Evolutionary conservation across 2,888 invertebrate species (phyloP), one percentile per base, ranked within the genome.

Genomic region (Ophion ellenae): DNA sequence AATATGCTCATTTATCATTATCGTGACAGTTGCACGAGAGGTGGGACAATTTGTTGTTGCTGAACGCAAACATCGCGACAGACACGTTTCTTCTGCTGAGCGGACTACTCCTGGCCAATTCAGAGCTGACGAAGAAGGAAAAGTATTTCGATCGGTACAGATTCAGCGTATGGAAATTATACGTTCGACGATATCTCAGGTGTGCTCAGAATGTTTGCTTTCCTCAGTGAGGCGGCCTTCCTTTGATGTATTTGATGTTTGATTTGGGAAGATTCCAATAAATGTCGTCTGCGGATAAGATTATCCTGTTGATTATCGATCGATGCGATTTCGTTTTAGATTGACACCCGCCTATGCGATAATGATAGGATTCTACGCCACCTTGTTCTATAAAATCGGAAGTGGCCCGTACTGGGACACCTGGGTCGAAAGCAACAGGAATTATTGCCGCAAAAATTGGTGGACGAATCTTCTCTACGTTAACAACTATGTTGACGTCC

Each of bases 301-400:
- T 14, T 64, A 9, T 64, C 32, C 2, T 64, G 40, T 66, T 17
- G 4, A 28, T 61, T 61, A 61, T 61, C 61, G 61, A 61, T 61
- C 24, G 17, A 64, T 70, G 53, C 20, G 53, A 57, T 64, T 53
- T 82, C 90, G 88, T 94, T 94, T 70, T 91, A 97, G 97, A 89
- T 94, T 97, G 84, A 97, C 97, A 1, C 97, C 97, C 53, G 96
- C 97, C 0, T 97, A 97, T 89, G 92, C 96, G 36, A 95, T 97
- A 1, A 95, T 97, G 24, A 95, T 97, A 90, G 95, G 96, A 28
- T 96, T 97, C 89, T 97, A 97, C 91, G 96, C 96, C 90, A 97
- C 97, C 0, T 95, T 97, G 94, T 95, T 97, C 63, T 95, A 96
- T 10, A 96, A 96, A 91, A 92, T 97, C 14, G 97, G 96, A 0